Evolutionary conservation across 2,888 invertebrate genomes (phyloP).

Genomic region (Archips xylosteana): DNA sequence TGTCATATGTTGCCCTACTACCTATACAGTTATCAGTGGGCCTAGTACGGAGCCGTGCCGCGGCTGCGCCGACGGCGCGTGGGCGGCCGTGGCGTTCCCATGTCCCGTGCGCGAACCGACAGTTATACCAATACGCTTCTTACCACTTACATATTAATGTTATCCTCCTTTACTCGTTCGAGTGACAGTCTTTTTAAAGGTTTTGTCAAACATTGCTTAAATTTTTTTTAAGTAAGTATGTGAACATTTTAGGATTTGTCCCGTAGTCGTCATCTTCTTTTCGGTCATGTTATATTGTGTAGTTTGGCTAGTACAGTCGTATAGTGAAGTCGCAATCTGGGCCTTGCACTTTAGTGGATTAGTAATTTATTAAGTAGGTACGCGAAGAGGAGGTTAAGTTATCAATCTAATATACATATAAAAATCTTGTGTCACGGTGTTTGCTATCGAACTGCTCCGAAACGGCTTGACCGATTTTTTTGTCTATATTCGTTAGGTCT

Average conservation of each 20-base stretch:
- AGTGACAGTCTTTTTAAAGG: constrained; percentile 22
- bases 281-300: not conserved
- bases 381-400: not conserved
- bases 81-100: constrained; percentile 72
- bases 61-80: constrained; percentile 47
- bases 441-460: too few species aligned
- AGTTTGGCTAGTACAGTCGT: not conserved
- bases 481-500: too few species aligned
- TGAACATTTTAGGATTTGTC: not conserved
- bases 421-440: too few species aligned
- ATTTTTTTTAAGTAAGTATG: not conserved
- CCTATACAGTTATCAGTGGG: not conserved
- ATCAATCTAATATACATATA: too few species aligned
- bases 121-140: constrained; percentile 78
- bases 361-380: not conserved
- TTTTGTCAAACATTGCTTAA: not conserved
- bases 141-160: constrained; percentile 54
- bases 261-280: not conserved
- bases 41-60: not conserved
- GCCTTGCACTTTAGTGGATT: too few species aligned
- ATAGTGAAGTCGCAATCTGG: not conserved
- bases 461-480: too few species aligned
- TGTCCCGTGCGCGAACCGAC: constrained; percentile 68
- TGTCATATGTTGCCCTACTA: not conserved
- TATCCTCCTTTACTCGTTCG: constrained; percentile 48